Percentiles rank a stretch among this genome's conserved stretches.
phyloP scores from a whole-genome alignment of 2,888 invertebrate species.

The Iselma pallidipennis region DNA sequence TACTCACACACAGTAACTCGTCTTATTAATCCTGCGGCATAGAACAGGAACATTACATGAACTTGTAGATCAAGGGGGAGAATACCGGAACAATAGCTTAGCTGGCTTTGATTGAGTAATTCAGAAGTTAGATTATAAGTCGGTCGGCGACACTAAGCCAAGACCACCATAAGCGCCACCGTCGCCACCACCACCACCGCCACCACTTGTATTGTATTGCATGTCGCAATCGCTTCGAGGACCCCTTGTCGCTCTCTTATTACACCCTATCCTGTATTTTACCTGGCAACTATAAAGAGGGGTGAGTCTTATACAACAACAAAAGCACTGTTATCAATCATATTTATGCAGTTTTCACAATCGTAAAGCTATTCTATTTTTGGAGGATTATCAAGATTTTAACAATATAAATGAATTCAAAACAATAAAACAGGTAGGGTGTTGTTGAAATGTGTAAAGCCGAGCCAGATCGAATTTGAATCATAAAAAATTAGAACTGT shows the following conservation, averaged over 20 bases:
- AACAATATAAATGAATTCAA: background rate
- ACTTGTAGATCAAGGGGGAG: slow-evolving; percentile 13
- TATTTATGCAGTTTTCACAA: background rate
- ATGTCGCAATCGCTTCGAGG: background rate
- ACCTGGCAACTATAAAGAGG: background rate
- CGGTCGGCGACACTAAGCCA: background rate
- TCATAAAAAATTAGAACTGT: background rate
- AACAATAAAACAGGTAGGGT: background rate
- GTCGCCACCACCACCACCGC: background rate
- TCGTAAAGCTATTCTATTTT: background rate
- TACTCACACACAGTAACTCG: background rate
- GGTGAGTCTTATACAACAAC: background rate
- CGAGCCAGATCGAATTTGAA: background rate
- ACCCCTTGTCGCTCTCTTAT: background rate
- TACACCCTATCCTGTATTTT: background rate
- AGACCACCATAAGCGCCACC: background rate
- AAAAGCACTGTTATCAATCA: background rate
- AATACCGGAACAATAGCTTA: slow-evolving; percentile 15
- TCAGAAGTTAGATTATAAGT: slow-evolving; percentile 22
- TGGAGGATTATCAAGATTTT: background rate
- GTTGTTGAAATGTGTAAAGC: background rate
- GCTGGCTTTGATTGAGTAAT: slow-evolving; percentile 19
- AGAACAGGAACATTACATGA: slow-evolving; percentile 4
- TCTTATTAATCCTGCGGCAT: slow-evolving; percentile 17
- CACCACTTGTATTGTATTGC: background rate